Evolutionary conservation across 2,797 vertebrate genomes (phyloP).

Genomic region (Emys orbicularis): DNA sequence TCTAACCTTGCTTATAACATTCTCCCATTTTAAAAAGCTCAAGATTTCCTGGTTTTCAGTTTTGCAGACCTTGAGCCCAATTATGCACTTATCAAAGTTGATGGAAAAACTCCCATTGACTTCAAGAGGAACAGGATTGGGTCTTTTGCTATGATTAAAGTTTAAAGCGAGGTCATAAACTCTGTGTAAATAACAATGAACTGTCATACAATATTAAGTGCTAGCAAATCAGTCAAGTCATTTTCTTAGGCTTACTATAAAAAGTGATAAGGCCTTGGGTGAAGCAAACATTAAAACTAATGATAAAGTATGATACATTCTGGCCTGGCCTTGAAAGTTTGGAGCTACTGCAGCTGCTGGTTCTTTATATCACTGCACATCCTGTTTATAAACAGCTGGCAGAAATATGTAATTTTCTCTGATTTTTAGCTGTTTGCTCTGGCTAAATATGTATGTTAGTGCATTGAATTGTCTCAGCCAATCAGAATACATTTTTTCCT

Average conservation of each 20-base stretch:
- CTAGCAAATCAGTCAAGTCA: slow-evolving; percentile 15
- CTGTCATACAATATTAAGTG: slow-evolving; percentile 16
- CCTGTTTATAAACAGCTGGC: slow-evolving; percentile 69
- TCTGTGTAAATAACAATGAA: slow-evolving; percentile 44
- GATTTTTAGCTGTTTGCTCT: slow-evolving; percentile 56
- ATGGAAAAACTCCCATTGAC: background rate
- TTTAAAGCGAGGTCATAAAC: slow-evolving; percentile 20
- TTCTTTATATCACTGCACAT: slow-evolving; percentile 38
- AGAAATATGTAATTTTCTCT: slow-evolving; percentile 68
- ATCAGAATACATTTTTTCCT: slow-evolving; percentile 46
- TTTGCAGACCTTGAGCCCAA: background rate
- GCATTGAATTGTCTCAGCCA: slow-evolving; percentile 32
- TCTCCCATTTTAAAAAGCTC: background rate
- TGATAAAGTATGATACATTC: slow-evolving; percentile 54
- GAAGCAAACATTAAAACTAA: slow-evolving; percentile 48
- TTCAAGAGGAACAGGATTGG: slow-evolving; percentile 19
- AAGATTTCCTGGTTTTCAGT: background rate
- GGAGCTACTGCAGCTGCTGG: slow-evolving; percentile 56
- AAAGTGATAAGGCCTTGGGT: slow-evolving; percentile 35
- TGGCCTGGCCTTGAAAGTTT: slow-evolving; percentile 51
- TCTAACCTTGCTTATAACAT: background rate
- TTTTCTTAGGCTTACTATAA: slow-evolving; percentile 50
- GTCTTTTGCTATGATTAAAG: slow-evolving; percentile 16
- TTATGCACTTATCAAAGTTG: background rate
- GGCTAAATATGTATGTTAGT: slow-evolving; percentile 58